phyloP scores from a whole-genome alignment of 2,113 vertebrate genomes.

The Erythrocercus mccallii region DNA sequence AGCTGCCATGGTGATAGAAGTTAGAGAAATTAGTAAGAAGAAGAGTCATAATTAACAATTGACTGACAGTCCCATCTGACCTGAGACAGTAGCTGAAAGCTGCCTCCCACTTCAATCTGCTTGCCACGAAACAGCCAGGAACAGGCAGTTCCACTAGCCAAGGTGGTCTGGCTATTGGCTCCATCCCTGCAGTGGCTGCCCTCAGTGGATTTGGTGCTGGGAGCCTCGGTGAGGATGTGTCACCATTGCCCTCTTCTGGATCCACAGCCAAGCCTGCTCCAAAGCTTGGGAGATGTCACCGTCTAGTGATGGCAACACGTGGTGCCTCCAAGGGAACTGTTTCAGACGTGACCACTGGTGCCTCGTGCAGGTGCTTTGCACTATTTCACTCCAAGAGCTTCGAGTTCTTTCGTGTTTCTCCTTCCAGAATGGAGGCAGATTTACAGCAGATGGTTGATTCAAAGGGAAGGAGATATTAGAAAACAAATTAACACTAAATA shows the following conservation, averaged over 20 bases:
- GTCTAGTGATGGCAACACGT: background rate
- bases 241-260: slow-evolving; percentile 67
- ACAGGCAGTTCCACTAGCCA: slow-evolving; percentile 21
- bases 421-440: background rate
- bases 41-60: slow-evolving; percentile 65
- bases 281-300: background rate
- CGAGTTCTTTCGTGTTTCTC: background rate
- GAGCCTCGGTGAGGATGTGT: slow-evolving; percentile 13
- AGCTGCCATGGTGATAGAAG: slow-evolving; percentile 67
- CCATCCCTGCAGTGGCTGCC: background rate
- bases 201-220: background rate
- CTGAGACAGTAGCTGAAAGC: slow-evolving; percentile 60
- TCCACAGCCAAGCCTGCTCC: slow-evolving; percentile 5
- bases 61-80: slow-evolving; percentile 68
- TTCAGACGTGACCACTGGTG: background rate
- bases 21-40: slow-evolving; percentile 65
- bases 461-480: background rate
- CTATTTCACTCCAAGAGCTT: background rate
- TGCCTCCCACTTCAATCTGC: slow-evolving; percentile 66
- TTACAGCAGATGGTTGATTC: background rate
- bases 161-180: slow-evolving; percentile 33
- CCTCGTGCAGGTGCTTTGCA: background rate
- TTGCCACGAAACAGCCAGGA: slow-evolving; percentile 54
- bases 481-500: background rate
- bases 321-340: background rate